Base-by-base conservation (phyloP, 2,888 invertebrate species). In the Ligdia adustata region DNA sequence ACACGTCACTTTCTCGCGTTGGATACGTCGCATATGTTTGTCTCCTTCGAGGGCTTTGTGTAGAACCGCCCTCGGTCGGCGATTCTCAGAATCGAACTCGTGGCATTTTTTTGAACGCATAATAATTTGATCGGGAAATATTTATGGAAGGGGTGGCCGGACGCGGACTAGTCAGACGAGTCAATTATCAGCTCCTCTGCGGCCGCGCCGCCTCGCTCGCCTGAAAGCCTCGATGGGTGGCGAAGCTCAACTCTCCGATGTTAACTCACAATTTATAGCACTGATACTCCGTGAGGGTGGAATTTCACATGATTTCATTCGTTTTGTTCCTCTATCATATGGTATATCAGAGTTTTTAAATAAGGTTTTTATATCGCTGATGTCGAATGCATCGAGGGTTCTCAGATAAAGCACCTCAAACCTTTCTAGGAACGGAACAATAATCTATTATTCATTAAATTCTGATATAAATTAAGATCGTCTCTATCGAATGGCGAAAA, bases 81-180 rank as follows among this genome's bases (percentile, higher is more conserved):
- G 72, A 68, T 88, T 89, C 89, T 72, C 63, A 78, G 89, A 89
- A 89, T 78, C 64, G 79, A 73, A 73, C 82, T 86, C 79, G 81
- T 84, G 82, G 86, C 79, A 82, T 85, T 88, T 89, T 89, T 90
- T 87, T 80, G 78, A 73, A 73, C 76, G 82, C 80, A 84, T 86
- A 83, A 87, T 88, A 88, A 89, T 89, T 89, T 87, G 86, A 89
- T 90, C 82, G 87, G 89, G 87, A 87, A 90, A 89, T 89, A 89
- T 89, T 89, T 88, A 87, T 88, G 84, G 87, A 87, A 85, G 80
- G 88, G 86, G 83, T 85, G 83, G 78, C 79, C 80, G 83, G 81
- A 76, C 83, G 79, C 72, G 66, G 63, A 74, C 72, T 72, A 69
- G 81, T 72, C 73, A 66, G 74, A 88, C 88, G 82, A 85, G 87